Evolutionary conservation across 2,113 vertebrate genomes (phyloP).

Genomic region (Muntiacus muntjak): DNA sequence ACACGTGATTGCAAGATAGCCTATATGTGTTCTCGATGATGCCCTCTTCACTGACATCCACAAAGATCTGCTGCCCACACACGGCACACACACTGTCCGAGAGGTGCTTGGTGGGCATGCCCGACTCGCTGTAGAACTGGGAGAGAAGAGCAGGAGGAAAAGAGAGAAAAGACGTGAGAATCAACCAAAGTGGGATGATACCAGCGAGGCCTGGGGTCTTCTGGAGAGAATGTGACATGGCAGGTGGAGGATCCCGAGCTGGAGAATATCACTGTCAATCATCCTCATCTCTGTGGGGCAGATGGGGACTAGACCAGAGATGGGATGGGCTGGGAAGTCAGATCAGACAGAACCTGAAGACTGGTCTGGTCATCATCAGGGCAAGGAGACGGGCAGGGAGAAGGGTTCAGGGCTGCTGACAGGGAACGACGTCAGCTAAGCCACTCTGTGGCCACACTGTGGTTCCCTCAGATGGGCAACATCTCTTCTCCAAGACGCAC

Average conservation of each 20-base stretch:
- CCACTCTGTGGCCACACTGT: not conserved
- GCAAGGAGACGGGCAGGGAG: not conserved
- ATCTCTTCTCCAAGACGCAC: not conserved
- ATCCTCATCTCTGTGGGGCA: not conserved
- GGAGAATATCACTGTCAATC: not conserved
- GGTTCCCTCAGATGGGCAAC: not conserved
- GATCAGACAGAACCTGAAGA: not conserved
- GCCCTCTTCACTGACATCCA: constrained; percentile 96
- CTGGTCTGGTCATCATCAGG: not conserved
- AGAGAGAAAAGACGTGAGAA: constrained; percentile 15
- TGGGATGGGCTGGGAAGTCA: not conserved
- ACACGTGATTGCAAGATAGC: constrained; percentile 98
- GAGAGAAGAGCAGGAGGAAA: constrained; percentile 13
- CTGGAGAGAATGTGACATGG: not conserved
- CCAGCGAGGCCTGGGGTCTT: not conserved
- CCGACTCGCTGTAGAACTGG: constrained; percentile 96
- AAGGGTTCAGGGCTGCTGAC: not conserved
- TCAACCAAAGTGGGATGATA: not conserved
- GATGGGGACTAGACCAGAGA: not conserved
- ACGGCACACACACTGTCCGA: constrained; percentile 96
- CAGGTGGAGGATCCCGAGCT: not conserved
- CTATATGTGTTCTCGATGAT: constrained; percentile 99
- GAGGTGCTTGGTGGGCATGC: constrained; percentile 98
- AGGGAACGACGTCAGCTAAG: not conserved
- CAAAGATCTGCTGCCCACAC: constrained; percentile 96